Evolutionary conservation across 2,888 invertebrate species (phyloP).

Genomic region (Galeopsomyia nigrocyanea): DNA sequence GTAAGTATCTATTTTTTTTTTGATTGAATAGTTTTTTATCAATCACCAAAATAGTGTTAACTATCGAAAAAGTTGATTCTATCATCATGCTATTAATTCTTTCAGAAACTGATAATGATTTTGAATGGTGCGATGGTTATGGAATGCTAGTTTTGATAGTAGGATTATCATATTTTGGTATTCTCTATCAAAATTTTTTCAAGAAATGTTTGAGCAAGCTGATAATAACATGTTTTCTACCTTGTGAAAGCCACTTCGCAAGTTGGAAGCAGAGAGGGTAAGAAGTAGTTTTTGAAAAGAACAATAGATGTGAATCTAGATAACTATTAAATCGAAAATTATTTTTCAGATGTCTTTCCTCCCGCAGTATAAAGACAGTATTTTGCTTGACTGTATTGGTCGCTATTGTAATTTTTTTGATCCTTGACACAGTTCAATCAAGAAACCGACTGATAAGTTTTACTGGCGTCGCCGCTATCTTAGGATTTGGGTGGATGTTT

Average conservation of each 20-base stretch:
- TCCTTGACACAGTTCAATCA: slow-evolving; percentile 74
- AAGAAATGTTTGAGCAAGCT: slow-evolving; percentile 67
- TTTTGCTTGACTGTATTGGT: slow-evolving; percentile 69
- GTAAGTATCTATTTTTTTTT: slow-evolving; percentile 49
- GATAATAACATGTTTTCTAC: slow-evolving; percentile 60
- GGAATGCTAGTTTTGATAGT: slow-evolving; percentile 80
- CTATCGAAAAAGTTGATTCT: neutral
- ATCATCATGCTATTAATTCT: too few relatives aligned
- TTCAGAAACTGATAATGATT: neutral
- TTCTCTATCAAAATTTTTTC: slow-evolving; percentile 68
- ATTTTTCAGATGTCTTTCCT: slow-evolving; percentile 70
- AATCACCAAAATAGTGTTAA: neutral
- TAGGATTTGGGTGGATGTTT: slow-evolving; percentile 76
- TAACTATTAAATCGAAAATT: too few relatives aligned
- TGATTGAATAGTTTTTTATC: neutral
- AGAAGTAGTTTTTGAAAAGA: neutral
- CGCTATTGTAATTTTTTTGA: slow-evolving; percentile 74
- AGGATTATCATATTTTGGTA: slow-evolving; percentile 73
- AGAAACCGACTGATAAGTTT: slow-evolving; percentile 77
- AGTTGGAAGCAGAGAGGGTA: slow-evolving; percentile 44
- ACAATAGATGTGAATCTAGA: too few relatives aligned
- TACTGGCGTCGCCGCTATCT: slow-evolving; percentile 76
- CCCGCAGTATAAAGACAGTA: slow-evolving; percentile 56
- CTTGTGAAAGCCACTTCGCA: slow-evolving; percentile 42
- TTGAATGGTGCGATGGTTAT: slow-evolving; percentile 75